Conservation (phyloP, 2,888 invertebrate species). For the Periphyllus acericola region DNA sequence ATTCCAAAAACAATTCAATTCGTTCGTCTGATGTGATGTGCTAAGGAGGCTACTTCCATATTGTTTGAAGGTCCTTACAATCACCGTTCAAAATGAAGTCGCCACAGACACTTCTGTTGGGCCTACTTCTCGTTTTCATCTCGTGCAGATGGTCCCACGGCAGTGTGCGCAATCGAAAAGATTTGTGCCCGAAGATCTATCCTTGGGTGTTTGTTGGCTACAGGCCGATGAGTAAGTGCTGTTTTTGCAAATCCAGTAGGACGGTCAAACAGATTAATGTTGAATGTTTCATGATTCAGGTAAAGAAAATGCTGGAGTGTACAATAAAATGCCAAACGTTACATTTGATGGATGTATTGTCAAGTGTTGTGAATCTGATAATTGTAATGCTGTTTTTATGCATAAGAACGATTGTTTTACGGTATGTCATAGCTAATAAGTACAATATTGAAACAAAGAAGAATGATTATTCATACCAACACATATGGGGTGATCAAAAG, state of each 20-base stretch:
- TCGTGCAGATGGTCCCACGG: not conserved
- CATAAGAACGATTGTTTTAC: conserved; percentile 81
- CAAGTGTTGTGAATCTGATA: conserved; percentile 74
- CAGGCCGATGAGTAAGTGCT: conserved; percentile 66
- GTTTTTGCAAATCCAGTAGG: not conserved
- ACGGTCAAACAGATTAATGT: not conserved
- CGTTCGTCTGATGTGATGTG: not conserved
- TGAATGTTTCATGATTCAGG: conserved; percentile 63
- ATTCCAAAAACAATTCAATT: not conserved
- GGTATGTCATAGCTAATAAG: conserved; percentile 67
- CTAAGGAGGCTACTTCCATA: conserved; percentile 14
- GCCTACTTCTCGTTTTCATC: not conserved
- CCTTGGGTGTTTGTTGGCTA: conserved; percentile 68
- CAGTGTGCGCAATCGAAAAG: conserved; percentile 34
- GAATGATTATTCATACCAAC: not conserved
- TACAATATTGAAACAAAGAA: not conserved
- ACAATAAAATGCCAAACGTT: conserved; percentile 63
- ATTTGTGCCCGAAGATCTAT: conserved; percentile 67
- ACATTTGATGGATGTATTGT: conserved; percentile 70
- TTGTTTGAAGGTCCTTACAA: conserved; percentile 30
- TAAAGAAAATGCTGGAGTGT: conserved; percentile 65
- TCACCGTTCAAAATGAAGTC: conserved; percentile 9
- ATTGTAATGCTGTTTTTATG: conserved; percentile 84
- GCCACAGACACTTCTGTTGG: not conserved
- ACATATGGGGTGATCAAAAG: not conserved